phyloP scores from a whole-genome alignment of 2,888 invertebrate species.

The Rosalia funebris region DNA sequence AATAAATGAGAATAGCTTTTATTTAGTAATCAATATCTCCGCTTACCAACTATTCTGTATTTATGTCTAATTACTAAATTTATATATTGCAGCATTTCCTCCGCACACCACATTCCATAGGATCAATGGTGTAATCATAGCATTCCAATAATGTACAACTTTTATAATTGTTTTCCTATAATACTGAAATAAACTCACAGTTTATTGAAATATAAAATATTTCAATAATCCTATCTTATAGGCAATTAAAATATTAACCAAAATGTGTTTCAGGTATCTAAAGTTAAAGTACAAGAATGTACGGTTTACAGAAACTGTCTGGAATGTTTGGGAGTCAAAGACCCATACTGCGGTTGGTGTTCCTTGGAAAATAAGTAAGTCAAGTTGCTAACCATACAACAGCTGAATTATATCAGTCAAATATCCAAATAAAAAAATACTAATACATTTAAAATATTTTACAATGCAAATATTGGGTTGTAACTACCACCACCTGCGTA shows the following conservation, averaged over 20 bases:
- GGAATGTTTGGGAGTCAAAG: conserved; percentile 91
- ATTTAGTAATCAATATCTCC: conserved; percentile 1
- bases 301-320: conserved; percentile 90
- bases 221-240: no score
- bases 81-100: not conserved
- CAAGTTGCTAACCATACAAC: not conserved
- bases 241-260: no score
- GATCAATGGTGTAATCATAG: not conserved
- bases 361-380: conserved; percentile 89
- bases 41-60: not conserved
- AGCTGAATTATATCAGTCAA: no score
- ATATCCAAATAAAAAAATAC: no score
- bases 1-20: conserved; percentile 5
- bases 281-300: conserved; percentile 95
- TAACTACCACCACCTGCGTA: no score
- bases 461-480: no score
- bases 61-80: conserved; percentile 5
- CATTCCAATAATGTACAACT: not conserved
- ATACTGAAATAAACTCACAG: not conserved
- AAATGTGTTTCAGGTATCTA: conserved; percentile 76
- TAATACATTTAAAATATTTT: no score
- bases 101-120: no score
- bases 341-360: conserved; percentile 99
- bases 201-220: no score
- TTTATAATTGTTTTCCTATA: not conserved